Evolutionary conservation across 2,113 vertebrate genomes (phyloP).

Genomic region (Aphyosemion australe): DNA sequence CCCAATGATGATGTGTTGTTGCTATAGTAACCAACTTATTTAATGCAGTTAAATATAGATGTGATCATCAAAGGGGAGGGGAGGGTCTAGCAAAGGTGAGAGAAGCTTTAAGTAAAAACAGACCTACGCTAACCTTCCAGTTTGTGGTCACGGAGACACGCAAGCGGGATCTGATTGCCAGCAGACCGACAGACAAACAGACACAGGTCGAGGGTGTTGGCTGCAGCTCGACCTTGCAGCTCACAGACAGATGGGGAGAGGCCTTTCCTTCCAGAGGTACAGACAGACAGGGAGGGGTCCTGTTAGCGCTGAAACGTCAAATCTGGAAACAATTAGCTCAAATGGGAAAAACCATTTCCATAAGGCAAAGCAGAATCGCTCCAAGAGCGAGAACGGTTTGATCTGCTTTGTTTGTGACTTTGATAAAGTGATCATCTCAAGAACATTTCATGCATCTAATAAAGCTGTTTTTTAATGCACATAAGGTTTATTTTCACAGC

Average conservation of each 20-base stretch:
- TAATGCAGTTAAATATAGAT: too few relatives aligned
- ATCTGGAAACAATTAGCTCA: slow-evolving; percentile 75
- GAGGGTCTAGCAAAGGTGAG: too few relatives aligned
- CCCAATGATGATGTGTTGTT: too few relatives aligned
- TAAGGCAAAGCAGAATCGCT: slow-evolving; percentile 29
- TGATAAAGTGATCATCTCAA: neutral
- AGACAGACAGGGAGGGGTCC: slow-evolving; percentile 74
- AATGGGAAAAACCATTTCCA: slow-evolving; percentile 50
- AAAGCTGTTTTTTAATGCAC: neutral
- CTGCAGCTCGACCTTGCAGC: slow-evolving; percentile 64
- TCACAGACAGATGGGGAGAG: slow-evolving; percentile 54
- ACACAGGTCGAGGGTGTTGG: slow-evolving; percentile 36
- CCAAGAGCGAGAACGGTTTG: slow-evolving; percentile 35
- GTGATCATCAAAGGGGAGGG: too few relatives aligned
- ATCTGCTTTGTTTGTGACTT: slow-evolving; percentile 8
- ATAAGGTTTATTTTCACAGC: slow-evolving; percentile 54
- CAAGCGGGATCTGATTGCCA: slow-evolving; percentile 29
- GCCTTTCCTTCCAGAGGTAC: slow-evolving; percentile 61
- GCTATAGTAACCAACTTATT: too few relatives aligned
- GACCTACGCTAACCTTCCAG: slow-evolving; percentile 26
- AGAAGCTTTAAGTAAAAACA: too few relatives aligned
- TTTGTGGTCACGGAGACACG: slow-evolving; percentile 8
- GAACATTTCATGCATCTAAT: slow-evolving; percentile 4
- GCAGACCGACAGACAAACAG: slow-evolving; percentile 40
- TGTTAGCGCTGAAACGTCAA: slow-evolving; percentile 58